Base-by-base conservation (phyloP, 2,888 invertebrate species). In the Teinopalpus imperialis region DNA sequence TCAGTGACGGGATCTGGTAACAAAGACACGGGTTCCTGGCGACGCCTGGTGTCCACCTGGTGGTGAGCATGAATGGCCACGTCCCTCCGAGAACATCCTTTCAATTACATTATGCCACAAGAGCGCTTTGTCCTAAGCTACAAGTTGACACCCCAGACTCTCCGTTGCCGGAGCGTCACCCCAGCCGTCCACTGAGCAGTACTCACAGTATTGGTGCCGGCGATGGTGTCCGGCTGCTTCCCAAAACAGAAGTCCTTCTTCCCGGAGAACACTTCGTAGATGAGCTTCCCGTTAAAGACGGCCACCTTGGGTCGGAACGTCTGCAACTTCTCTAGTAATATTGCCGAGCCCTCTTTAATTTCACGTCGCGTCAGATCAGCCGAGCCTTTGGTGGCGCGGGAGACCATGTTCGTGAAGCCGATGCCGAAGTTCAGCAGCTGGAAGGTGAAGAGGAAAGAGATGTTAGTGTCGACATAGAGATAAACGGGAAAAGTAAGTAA, bases 401-500 rank as follows among this genome's bases (percentile, higher is more conserved):
- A 92, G 53, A 98, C 98, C 94, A 99, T 98, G 87, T 99, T 99
- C 61, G 98, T 99, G 86, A 99, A 98, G 2, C 98, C 98, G 70
- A 99, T 98, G 50, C 98, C 98, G 76, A 95, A 95, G 81, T 97
- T 95, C 41, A 98, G 82, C 48, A 98, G 88, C 88, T 89, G 77
- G 3, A 46, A 48, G 7, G 10, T 24, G 6, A 9, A 30, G 7
- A n/a, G n/a, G n/a, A n/a, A n/a, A n/a, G n/a, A n/a, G n/a, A n/a
- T n/a, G n/a, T n/a, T n/a, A n/a, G n/a, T n/a, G n/a, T n/a, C n/a
- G n/a, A n/a, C n/a, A n/a, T n/a, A n/a, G n/a, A n/a, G n/a, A n/a
- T n/a, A n/a, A n/a, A n/a, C n/a, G n/a, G n/a, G n/a, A n/a, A n/a
- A n/a, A n/a, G n/a, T n/a, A n/a, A n/a, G n/a, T n/a, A n/a, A n/a